Base-by-base conservation (phyloP, 2,888 invertebrate genomes). In the Chrysolina americana region DNA sequence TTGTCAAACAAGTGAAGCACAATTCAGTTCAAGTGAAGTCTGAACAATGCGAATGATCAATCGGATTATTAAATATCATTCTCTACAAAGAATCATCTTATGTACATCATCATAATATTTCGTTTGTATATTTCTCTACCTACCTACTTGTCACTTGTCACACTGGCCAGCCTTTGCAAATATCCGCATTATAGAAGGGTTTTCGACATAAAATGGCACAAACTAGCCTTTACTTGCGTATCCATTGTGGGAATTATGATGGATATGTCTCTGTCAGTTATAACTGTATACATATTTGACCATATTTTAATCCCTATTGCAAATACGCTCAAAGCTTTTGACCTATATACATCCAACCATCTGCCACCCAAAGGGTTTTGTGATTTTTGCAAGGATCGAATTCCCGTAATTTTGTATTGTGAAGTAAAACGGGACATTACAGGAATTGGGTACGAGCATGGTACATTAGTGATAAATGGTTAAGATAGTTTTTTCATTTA, bases 121-220 rank as follows among this genome's bases (percentile, higher is more conserved):
- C 69, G 63, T 70, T 73, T 65, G 68, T 21, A 69, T 65, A 50
- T 65, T 76, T 76, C 71, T 65, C 72, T 77, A 70, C 74, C 74
- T 82, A 82, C 81, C 82, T 82, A 83, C 85, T 82, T 85, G 86
- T 86, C 87, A 87, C 86, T 86, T 87, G 87, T 86, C 87, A 86
- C 78, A 78, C 75, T 77, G 83, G 79, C 82, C 84, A 82, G 85
- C 85, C 87, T 84, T 85, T 82, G 84, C 86, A 87, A 87, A 87
- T 87, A 87, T 81, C 79, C 81, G 84, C 79, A 86, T 87, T 87
- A 87, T 87, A 78, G 81, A 86, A 85, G 86, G 86, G 85, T 84
- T 83, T 81, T 82, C 62, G 71, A 83, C 84, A 78, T 83, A 82
- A 85, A 85, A 82, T 85, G 82, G 81, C 85, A 81, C 78, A 84